Evolutionary conservation across 2,113 vertebrate species (phyloP).

Genomic region (Hydrochoerus hydrochaeris): DNA sequence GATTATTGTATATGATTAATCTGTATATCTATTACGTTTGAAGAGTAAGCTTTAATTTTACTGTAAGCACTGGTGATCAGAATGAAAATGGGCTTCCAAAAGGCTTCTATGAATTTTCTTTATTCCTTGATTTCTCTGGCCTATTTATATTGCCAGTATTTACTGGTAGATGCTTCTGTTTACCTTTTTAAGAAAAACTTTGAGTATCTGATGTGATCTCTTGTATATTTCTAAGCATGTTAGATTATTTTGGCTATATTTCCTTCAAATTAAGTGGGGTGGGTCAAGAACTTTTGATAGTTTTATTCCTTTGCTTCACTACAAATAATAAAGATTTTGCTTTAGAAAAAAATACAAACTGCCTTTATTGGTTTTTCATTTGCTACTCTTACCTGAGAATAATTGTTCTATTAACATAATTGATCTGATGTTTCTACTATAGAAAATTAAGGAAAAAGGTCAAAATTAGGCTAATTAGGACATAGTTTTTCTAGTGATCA

Average conservation of each 20-base stretch:
- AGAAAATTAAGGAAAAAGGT: conserved; percentile 53
- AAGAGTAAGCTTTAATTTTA: conserved; percentile 52
- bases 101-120: conserved; percentile 2
- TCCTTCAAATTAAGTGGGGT: conserved; percentile 16
- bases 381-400: not conserved
- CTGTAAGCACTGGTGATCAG: not conserved
- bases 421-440: conserved; percentile 33
- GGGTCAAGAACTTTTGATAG: conserved; percentile 44
- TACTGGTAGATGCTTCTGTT: not conserved
- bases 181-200: not conserved
- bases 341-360: conserved; percentile 56
- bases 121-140: conserved; percentile 31
- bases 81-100: conserved; percentile 27
- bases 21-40: conserved; percentile 30
- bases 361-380: conserved; percentile 20
- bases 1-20: conserved; percentile 44
- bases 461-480: conserved; percentile 56
- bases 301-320: conserved; percentile 49
- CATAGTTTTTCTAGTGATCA: conserved; percentile 38
- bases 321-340: conserved; percentile 63
- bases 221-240: conserved; percentile 12
- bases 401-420: conserved; percentile 44
- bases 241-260: conserved; percentile 53
- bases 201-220: conserved; percentile 6
- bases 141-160: not conserved